Evolutionary conservation across 2,888 invertebrate genomes (phyloP).

Genomic region (Idaea straminata): DNA sequence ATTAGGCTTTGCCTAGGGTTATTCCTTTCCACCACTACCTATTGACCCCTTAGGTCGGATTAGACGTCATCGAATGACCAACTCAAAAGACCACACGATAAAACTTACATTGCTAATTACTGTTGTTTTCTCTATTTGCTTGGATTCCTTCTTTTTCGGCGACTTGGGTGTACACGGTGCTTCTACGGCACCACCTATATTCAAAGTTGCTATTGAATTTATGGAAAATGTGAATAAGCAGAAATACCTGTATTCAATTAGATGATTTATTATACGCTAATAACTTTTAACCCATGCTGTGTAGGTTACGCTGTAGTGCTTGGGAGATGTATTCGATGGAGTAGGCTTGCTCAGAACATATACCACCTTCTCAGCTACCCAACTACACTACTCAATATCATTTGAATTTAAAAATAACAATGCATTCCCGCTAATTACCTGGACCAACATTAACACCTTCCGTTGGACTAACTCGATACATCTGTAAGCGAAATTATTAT

Average conservation of each 20-base stretch:
- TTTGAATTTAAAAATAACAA: background rate
- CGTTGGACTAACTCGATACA: conserved; percentile 57
- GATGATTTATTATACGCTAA: too few relatives aligned
- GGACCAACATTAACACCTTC: conserved; percentile 51
- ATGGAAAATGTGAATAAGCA: background rate
- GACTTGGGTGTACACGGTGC: conserved; percentile 42
- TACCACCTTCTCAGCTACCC: too few relatives aligned
- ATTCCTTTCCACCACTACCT: too few relatives aligned
- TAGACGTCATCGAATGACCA: background rate
- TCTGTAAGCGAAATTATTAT: conserved; percentile 42
- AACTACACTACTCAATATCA: background rate
- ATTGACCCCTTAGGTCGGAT: too few relatives aligned
- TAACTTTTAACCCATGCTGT: too few relatives aligned
- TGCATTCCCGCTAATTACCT: conserved; percentile 35
- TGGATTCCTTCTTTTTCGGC: conserved; percentile 35
- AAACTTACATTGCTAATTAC: conserved; percentile 9
- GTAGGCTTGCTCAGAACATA: too few relatives aligned
- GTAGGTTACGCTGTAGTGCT: too few relatives aligned
- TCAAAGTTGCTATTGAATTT: conserved; percentile 2
- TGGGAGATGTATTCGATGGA: too few relatives aligned
- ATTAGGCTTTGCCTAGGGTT: too few relatives aligned
- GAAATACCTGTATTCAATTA: too few relatives aligned
- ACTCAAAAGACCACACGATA: background rate
- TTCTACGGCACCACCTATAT: conserved; percentile 50
- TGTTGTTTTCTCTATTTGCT: conserved; percentile 21